phyloP scores from a whole-genome alignment of 2,888 invertebrate genomes.

The Pseudoips prasinana region DNA sequence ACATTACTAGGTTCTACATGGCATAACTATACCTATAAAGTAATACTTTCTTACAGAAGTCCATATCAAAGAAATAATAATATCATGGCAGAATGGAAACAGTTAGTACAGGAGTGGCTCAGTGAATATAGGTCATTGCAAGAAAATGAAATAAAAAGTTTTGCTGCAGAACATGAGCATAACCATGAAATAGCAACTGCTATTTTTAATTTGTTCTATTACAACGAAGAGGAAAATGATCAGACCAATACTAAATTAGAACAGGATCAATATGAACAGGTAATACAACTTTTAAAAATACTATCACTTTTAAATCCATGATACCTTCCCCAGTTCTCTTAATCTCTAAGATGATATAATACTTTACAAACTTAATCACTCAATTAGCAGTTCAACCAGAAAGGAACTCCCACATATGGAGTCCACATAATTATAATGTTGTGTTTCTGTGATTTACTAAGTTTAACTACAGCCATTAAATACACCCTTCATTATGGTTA shows the following conservation, averaged over 20 bases:
- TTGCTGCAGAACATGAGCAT: constrained; percentile 89
- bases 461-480: no score
- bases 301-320: no score
- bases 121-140: constrained; percentile 88
- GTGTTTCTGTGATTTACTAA: no score
- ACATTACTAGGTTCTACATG: no score
- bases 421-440: no score
- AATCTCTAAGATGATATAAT: no score
- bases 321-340: no score
- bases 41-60: constrained; percentile 18
- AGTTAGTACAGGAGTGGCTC: constrained; percentile 91
- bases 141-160: constrained; percentile 88
- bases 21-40: no score
- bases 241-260: constrained; percentile 47
- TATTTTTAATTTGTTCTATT: constrained; percentile 89
- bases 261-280: constrained; percentile 55
- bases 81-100: constrained; percentile 70
- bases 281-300: constrained; percentile 18
- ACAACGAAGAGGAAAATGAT: constrained; percentile 86
- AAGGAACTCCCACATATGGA: no score
- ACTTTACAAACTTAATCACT: no score
- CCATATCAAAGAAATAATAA: constrained; percentile 1
- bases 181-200: constrained; percentile 92
- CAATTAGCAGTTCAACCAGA: no score
- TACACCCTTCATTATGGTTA: no score